Evolutionary conservation across 64 coral and sea anemone species (phyloP).

Genomic region (Anthopleura sola): DNA sequence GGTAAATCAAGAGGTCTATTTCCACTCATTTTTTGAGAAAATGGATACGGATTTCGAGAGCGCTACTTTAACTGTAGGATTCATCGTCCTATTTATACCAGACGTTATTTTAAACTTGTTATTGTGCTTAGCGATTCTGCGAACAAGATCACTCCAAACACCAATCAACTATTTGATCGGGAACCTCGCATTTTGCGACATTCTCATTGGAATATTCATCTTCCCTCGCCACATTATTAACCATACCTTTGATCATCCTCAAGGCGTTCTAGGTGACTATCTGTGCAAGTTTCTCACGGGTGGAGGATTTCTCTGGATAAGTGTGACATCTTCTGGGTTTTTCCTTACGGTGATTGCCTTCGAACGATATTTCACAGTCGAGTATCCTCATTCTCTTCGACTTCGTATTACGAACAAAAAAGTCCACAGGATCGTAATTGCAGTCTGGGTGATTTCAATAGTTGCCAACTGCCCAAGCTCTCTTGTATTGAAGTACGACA

Average conservation of each 20-base stretch:
- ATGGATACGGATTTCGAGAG: neutral
- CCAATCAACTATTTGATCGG: slow-evolving; percentile 64
- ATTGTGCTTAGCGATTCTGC: slow-evolving; percentile 33
- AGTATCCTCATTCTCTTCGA: slow-evolving; percentile 9
- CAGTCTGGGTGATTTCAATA: slow-evolving; percentile 43
- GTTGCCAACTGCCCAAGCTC: slow-evolving; percentile 34
- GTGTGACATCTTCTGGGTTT: slow-evolving; percentile 50
- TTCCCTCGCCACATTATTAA: slow-evolving; percentile 60
- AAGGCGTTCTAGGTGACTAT: slow-evolving; percentile 31
- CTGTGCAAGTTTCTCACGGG: slow-evolving; percentile 70
- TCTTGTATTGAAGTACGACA: slow-evolving; percentile 33
- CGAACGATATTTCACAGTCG: slow-evolving; percentile 48
- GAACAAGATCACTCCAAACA: slow-evolving; percentile 27
- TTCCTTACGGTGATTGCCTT: slow-evolving; percentile 46
- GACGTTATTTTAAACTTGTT: slow-evolving; percentile 37
- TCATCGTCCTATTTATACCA: slow-evolving; percentile 28
- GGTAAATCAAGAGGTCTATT: neutral
- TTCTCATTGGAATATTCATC: slow-evolving; percentile 57
- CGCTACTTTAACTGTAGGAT: neutral
- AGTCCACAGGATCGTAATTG: slow-evolving; percentile 19
- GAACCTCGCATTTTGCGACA: slow-evolving; percentile 54
- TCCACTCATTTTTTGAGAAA: neutral
- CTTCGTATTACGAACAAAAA: slow-evolving; percentile 33
- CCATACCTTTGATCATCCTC: slow-evolving; percentile 45
- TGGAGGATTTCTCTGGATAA: slow-evolving; percentile 62